Percentiles rank a stretch among this genome's conserved stretches.
Conservation (phyloP, 2,888 invertebrate genomes). For the Drosophila suboccidentalis region DNA sequence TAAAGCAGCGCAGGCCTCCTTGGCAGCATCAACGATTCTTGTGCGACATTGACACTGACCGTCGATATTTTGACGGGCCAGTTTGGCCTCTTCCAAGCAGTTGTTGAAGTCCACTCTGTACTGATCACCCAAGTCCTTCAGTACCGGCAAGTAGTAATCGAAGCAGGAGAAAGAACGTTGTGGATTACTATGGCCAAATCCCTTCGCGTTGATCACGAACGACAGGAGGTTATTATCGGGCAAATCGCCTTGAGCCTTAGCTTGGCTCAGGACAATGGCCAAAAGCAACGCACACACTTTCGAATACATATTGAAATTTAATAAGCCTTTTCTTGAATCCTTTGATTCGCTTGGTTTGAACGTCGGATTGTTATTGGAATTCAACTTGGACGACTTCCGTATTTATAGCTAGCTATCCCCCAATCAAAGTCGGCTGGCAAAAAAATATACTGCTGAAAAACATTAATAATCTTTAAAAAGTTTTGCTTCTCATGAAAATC, state of each 20-base stretch:
- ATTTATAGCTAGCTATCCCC: neutral
- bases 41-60: no score
- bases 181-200: neutral
- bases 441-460: neutral
- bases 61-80: neutral
- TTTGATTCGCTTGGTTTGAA: neutral
- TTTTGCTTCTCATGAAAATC: neutral
- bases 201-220: neutral
- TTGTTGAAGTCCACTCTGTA: neutral
- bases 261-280: neutral
- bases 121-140: neutral
- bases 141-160: neutral
- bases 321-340: neutral
- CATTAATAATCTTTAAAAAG: neutral
- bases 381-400: neutral
- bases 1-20: neutral
- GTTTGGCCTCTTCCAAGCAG: neutral
- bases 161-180: neutral
- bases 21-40: neutral
- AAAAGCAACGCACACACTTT: neutral
- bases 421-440: neutral
- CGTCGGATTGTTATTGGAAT: neutral
- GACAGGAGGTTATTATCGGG: neutral
- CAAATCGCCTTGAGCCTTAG: neutral
- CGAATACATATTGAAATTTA: neutral